Conservation (phyloP, 2,113 vertebrate genomes). For the Sceloporus tristichus region DNA sequence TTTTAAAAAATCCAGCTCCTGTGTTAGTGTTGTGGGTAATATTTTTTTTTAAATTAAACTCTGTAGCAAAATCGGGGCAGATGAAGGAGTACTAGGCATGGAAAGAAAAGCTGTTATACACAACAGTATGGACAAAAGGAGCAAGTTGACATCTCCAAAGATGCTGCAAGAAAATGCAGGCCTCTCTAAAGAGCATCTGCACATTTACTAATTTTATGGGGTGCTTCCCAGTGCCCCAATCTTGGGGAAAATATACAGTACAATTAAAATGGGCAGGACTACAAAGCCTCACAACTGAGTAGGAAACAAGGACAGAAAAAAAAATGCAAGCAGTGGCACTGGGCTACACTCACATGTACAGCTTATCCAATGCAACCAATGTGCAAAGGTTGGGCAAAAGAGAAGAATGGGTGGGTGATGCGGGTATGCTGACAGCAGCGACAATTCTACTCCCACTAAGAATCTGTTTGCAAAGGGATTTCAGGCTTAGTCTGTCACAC, state of each 20-base stretch:
- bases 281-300: too few relatives aligned
- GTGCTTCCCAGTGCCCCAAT: too few relatives aligned
- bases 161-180: too few relatives aligned
- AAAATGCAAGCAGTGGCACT: neutral
- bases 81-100: too few relatives aligned
- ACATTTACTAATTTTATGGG: too few relatives aligned
- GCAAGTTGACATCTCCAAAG: too few relatives aligned
- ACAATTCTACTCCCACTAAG: neutral
- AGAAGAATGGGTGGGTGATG: neutral
- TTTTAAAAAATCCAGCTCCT: neutral
- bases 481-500: neutral
- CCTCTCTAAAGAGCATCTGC: too few relatives aligned
- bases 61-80: neutral
- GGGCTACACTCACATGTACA: neutral
- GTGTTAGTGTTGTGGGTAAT: neutral
- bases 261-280: too few relatives aligned
- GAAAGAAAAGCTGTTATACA: too few relatives aligned
- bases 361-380: neutral
- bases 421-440: neutral
- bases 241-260: too few relatives aligned
- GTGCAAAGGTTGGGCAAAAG: neutral
- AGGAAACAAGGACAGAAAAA: too few relatives aligned
- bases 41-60: neutral
- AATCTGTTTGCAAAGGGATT: neutral
- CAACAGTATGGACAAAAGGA: too few relatives aligned